phyloP scores from a whole-genome alignment of 2,888 invertebrate genomes.

The Amblyteles armatorius region DNA sequence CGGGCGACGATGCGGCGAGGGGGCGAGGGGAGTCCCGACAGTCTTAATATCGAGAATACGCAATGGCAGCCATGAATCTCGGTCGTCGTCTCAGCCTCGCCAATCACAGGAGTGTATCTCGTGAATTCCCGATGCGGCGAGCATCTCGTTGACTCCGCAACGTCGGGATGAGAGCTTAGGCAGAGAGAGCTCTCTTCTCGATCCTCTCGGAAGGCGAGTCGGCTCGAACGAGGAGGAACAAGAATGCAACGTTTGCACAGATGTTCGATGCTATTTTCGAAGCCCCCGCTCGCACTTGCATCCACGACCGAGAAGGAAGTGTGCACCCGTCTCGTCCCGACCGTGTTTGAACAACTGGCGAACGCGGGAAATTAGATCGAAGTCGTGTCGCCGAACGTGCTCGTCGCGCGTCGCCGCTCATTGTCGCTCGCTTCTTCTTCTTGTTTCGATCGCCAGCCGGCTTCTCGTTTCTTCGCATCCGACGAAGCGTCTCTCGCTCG shows the following conservation, averaged over 20 bases:
- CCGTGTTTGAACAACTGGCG: constrained; percentile 77
- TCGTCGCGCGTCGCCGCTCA: constrained; percentile 22
- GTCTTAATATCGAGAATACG: constrained; percentile 30
- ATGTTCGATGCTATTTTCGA: constrained; percentile 75
- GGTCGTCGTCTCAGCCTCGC: not conserved
- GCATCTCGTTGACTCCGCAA: constrained; percentile 25
- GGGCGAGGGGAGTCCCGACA: not conserved
- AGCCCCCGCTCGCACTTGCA: not conserved
- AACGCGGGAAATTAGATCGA: constrained; percentile 52
- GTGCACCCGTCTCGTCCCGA: constrained; percentile 18
- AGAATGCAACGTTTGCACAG: constrained; percentile 73
- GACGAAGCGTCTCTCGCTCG: no score
- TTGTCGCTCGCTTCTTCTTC: not conserved
- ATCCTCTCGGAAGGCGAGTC: constrained; percentile 8
- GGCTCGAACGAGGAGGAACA: constrained; percentile 13
- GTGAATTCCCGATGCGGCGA: constrained; percentile 42
- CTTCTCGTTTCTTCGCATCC: no score
- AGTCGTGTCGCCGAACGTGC: constrained; percentile 56
- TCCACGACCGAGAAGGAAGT: constrained; percentile 8
- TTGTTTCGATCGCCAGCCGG: not conserved
- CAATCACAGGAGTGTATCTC: not conserved
- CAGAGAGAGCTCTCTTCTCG: constrained; percentile 6
- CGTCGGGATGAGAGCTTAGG: constrained; percentile 3
- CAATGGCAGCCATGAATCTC: constrained; percentile 6
- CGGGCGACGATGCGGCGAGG: not conserved